phyloP scores from a whole-genome alignment of 2,888 invertebrate species.

The Acanthacorydalis orientalis region DNA sequence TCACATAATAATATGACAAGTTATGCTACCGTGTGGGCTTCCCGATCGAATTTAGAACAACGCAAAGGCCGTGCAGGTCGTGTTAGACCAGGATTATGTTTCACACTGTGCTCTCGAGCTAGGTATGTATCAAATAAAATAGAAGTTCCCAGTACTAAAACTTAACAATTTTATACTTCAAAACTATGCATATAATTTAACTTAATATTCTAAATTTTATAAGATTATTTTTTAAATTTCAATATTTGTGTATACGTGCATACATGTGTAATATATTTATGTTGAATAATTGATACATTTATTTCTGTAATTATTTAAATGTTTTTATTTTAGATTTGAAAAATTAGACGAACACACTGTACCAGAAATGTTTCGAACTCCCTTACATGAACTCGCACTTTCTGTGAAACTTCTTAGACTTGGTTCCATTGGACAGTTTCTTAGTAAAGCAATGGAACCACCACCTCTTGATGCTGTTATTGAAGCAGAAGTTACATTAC shows the following conservation, averaged over 20 bases:
- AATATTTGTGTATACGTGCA: too few species aligned
- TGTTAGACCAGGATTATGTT: conserved; percentile 84
- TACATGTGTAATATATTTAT: too few species aligned
- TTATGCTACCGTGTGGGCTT: conserved; percentile 94
- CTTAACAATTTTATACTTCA: too few species aligned
- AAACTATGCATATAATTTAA: too few species aligned
- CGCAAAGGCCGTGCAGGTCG: conserved; percentile 90
- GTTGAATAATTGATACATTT: too few species aligned
- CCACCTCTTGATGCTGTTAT: conserved; percentile 96
- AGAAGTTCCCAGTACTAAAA: too few species aligned
- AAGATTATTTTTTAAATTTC: too few species aligned
- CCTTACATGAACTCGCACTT: conserved; percentile 85
- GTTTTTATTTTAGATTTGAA: conserved; percentile 29
- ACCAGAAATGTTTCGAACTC: conserved; percentile 96
- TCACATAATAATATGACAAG: conserved; percentile 98
- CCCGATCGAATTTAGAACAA: conserved; percentile 87
- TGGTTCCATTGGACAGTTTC: conserved; percentile 84
- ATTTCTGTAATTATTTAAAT: too few species aligned
- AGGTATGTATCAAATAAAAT: conserved; percentile 10
- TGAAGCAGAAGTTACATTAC: conserved; percentile 69
- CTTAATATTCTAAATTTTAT: too few species aligned
- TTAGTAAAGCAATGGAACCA: conserved; percentile 90
- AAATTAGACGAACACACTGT: conserved; percentile 78
- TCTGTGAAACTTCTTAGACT: conserved; percentile 79
- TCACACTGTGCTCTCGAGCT: conserved; percentile 73